Conservation (phyloP, 2,888 invertebrate species). For the Eledona agricola region DNA sequence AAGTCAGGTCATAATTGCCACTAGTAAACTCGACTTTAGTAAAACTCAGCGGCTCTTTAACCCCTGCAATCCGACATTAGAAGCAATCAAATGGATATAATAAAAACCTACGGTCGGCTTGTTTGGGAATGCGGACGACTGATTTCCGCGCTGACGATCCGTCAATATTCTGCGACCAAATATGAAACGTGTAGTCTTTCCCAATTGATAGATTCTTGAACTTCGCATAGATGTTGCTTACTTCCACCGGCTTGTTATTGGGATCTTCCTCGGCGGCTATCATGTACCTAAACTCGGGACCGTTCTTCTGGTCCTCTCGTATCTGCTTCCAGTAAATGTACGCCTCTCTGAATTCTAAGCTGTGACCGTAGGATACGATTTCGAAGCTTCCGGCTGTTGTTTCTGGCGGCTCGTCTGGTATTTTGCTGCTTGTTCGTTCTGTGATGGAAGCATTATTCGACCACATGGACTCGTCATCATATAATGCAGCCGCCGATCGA, state of each 20-base stretch:
- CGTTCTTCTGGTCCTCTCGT: constrained; percentile 74
- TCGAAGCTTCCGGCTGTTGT: constrained; percentile 80
- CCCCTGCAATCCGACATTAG: constrained; percentile 36
- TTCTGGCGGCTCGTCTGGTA: constrained; percentile 74
- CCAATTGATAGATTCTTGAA: constrained; percentile 64
- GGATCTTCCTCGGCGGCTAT: constrained; percentile 62
- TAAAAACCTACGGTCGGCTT: constrained; percentile 63
- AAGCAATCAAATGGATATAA: constrained; percentile 20
- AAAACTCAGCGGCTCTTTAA: constrained; percentile 48
- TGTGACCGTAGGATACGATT: constrained; percentile 56
- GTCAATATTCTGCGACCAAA: constrained; percentile 70
- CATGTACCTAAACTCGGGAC: constrained; percentile 76
- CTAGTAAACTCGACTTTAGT: constrained; percentile 75
- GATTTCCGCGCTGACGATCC: constrained; percentile 69
- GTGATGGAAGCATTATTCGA: constrained; percentile 71
- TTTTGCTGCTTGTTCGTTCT: constrained; percentile 68
- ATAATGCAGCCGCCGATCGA: constrained; percentile 66
- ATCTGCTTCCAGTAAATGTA: constrained; percentile 84
- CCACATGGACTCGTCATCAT: constrained; percentile 71
- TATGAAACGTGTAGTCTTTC: constrained; percentile 65
- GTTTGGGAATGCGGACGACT: constrained; percentile 69
- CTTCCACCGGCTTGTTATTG: constrained; percentile 64
- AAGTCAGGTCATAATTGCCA: constrained; percentile 77
- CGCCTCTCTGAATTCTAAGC: constrained; percentile 67
- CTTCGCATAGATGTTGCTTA: constrained; percentile 69